Percentiles rank a stretch among this genome's conserved stretches.
phyloP scores from a whole-genome alignment of 1,140 invertebrate genomes.

The Geopemphigus sp. region DNA sequence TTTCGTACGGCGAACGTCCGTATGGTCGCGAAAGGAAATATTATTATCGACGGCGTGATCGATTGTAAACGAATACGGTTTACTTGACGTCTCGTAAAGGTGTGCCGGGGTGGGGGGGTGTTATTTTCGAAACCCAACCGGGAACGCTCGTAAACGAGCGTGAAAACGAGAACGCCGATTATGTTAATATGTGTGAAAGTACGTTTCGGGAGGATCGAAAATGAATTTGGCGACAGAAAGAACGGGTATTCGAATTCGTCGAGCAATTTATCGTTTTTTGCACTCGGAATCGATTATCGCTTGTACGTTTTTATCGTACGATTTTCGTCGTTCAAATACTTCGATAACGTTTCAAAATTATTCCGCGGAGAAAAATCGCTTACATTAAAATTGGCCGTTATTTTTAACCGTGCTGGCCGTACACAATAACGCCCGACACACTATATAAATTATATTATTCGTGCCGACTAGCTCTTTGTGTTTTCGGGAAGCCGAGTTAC shows the following conservation, averaged over 20 bases:
- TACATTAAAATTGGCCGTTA: too few relatives aligned
- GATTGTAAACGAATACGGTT: background rate
- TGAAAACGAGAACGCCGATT: background rate
- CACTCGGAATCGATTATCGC: background rate
- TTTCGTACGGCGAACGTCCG: too few relatives aligned
- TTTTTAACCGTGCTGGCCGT: background rate
- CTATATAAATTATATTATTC: too few relatives aligned
- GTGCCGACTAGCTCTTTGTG: too few relatives aligned
- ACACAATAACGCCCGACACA: background rate
- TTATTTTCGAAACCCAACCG: background rate
- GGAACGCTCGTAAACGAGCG: background rate
- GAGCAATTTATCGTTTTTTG: background rate
- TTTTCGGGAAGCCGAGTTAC: background rate
- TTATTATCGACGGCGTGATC: background rate
- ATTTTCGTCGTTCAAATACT: too few relatives aligned
- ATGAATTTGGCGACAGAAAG: background rate
- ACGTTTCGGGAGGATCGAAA: background rate
- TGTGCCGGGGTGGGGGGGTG: too few relatives aligned
- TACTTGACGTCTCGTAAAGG: background rate
- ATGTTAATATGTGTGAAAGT: too few relatives aligned
- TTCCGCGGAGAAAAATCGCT: too few relatives aligned
- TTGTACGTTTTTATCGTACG: background rate
- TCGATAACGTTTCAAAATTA: too few relatives aligned
- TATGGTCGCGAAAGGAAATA: too few relatives aligned
- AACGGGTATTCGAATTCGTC: slow-evolving; percentile 3